These are phyloP conservation scores for Eupithecia dodoneata DNA, from an alignment of 2,888 invertebrate species.

Conservation along the genomic window DNA sequence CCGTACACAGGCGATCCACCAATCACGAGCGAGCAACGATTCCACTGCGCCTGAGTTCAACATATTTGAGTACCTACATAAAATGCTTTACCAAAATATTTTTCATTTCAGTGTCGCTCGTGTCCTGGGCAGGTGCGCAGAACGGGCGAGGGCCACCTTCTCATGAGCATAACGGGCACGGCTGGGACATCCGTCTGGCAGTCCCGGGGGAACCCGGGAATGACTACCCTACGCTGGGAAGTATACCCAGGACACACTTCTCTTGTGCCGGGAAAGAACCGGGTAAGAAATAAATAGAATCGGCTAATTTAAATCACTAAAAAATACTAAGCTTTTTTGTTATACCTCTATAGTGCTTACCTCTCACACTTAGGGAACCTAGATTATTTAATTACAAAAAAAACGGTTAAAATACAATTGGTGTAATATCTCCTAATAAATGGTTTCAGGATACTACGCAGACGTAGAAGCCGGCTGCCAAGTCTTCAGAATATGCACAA, in stretches of 20 bases:
- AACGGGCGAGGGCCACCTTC: constrained; percentile 61
- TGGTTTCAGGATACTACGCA: constrained; percentile 86
- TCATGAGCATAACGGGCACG: constrained; percentile 68
- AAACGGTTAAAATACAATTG: background rate
- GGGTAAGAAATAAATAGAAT: constrained; percentile 63
- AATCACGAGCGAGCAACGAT: no score
- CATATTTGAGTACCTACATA: no score
- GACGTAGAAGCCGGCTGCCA: constrained; percentile 87
- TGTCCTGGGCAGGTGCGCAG: constrained; percentile 57
- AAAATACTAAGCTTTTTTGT: background rate
- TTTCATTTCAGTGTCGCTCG: constrained; percentile 54
- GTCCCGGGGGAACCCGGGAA: constrained; percentile 87
- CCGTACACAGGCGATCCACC: no score
- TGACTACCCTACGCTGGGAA: constrained; percentile 86
- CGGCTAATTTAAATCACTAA: background rate
- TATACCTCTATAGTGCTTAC: background rate
- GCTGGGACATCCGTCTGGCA: constrained; percentile 85
- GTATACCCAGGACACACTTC: constrained; percentile 85
- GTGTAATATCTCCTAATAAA: background rate
- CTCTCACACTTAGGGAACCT: background rate
- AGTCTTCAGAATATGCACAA: constrained; percentile 86
- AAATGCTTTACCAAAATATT: background rate
- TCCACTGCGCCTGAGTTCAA: no score
- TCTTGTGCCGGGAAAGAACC: constrained; percentile 84
- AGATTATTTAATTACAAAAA: background rate